Evolutionary conservation across 2,888 invertebrate genomes (phyloP).

Genomic region (Drosophila emarginata): DNA sequence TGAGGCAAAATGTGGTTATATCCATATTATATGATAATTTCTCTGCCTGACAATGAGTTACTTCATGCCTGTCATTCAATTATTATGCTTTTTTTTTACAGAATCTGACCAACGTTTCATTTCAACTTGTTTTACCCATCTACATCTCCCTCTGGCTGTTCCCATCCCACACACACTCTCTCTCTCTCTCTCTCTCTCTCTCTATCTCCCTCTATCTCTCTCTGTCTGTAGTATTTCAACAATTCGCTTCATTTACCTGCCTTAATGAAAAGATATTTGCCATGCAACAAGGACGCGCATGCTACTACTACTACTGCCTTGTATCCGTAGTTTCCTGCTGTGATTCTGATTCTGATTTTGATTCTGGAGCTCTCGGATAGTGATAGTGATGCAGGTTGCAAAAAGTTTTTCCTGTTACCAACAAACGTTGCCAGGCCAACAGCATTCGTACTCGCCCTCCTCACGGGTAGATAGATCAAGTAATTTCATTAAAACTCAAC

Average conservation of each 20-base stretch:
- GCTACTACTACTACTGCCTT: not conserved
- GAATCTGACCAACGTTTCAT: not conserved
- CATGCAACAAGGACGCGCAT: not conserved
- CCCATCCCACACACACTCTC: not conserved
- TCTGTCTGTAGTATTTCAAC: not conserved
- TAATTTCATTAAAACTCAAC: conserved; percentile 6
- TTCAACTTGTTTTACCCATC: not conserved
- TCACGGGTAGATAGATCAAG: not conserved
- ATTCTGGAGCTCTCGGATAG: not conserved
- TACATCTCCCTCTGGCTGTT: not conserved
- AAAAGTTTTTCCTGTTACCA: not conserved
- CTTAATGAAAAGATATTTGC: conserved; percentile 3
- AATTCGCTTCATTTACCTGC: not conserved
- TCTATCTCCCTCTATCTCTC: not conserved
- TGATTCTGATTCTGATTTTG: not conserved
- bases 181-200: not conserved
- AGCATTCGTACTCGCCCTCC: not conserved
- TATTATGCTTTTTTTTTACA: conserved; percentile 1
- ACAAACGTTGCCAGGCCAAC: conserved; percentile 6
- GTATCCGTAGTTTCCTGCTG: not conserved
- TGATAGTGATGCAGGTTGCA: not conserved
- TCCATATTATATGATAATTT: not conserved
- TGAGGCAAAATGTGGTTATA: not conserved
- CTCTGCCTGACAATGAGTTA: not conserved
- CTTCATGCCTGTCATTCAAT: not conserved